Evolutionary conservation across 2,797 vertebrate species (phyloP), one percentile per base, ranked within the genome.

Genomic region (Naso thynnoides): DNA sequence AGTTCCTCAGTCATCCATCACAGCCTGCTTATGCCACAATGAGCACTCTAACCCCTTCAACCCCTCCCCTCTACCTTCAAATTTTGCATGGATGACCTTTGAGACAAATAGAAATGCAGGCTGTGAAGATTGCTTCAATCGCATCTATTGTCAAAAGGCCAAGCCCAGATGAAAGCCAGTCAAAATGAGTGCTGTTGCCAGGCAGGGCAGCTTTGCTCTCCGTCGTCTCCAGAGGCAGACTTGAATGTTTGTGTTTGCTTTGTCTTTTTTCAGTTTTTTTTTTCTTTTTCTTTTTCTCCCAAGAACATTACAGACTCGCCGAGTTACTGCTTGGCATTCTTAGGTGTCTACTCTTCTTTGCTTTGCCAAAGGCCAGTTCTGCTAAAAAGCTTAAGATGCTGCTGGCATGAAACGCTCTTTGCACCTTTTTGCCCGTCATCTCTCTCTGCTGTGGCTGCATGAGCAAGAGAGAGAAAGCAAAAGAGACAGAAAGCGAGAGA

Each of bases 51-150:
- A 67, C 56, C 31, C 44, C 59, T 53, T 69, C 75, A 54, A 44
- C 41, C 39, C 42, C 45, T 60, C 41, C 44, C 70, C 41, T 41
- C 58, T 64, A 77, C 81, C 76, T 85, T 58, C 56, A 75, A 36
- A 81, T 77, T 81, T 29, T 73, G 73, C 86, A 84, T 69, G 55
- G 49, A 41, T 89, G 89, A 91, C 90, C 88, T 93, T 90, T 91
- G 64, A 84, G 84, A 80, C 65, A 78, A 81, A 87, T 76, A 82
- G 63, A 87, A 89, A 89, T 75, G 65, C 81, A 73, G 65, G 54
- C 82, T 64, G 76, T 76, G 84, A 86, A 88, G 81, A 90, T 76
- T 79, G 81, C 85, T 74, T 91, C 83, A 86, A 78, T 86, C 18
- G 57, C 72, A 81, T 79, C 78, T 76, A 45, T 89, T 88, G 88